A percentile compares a stretch with the other conserved stretches of the same genome.
phyloP scores from a whole-genome alignment of 1,140 invertebrate genomes.

The Papilio glaucus region DNA sequence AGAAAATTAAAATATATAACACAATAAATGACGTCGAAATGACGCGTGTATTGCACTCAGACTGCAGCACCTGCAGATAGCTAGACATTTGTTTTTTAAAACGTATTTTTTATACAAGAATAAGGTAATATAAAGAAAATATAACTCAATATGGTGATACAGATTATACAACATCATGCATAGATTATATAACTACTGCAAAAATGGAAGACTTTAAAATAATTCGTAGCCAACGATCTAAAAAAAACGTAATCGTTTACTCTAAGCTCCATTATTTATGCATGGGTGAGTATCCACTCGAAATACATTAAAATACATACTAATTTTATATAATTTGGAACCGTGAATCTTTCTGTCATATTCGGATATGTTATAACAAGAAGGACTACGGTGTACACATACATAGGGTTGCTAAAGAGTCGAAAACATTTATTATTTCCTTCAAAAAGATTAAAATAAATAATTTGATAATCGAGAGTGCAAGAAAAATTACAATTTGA shows the following conservation, averaged over 20 bases:
- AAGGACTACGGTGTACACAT: slow-evolving; percentile 32
- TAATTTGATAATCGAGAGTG: slow-evolving; percentile 35
- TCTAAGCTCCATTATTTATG: slow-evolving; percentile 38
- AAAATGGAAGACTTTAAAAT: slow-evolving; percentile 80
- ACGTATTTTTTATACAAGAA: slow-evolving; percentile 59
- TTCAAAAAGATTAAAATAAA: slow-evolving; percentile 30
- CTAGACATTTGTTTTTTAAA: slow-evolving; percentile 47
- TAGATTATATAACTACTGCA: slow-evolving; percentile 54
- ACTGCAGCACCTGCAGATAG: slow-evolving; percentile 61
- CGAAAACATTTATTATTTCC: slow-evolving; percentile 29
- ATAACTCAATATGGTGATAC: slow-evolving; percentile 47
- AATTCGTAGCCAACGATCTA: slow-evolving; percentile 81
- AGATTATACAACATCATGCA: slow-evolving; percentile 48
- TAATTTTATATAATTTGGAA: slow-evolving; percentile 37
- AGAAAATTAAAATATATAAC: slow-evolving; percentile 65
- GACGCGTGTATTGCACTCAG: slow-evolving; percentile 74
- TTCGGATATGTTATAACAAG: slow-evolving; percentile 30
- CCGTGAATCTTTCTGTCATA: slow-evolving; percentile 33
- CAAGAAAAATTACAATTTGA: slow-evolving; percentile 37
- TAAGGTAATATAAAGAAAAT: slow-evolving; percentile 38
- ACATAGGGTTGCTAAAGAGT: slow-evolving; percentile 37
- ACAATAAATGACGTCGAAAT: slow-evolving; percentile 58
- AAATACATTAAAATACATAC: slow-evolving; percentile 37
- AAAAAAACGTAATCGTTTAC: slow-evolving; percentile 47
- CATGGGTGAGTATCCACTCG: slow-evolving; percentile 32